phyloP scores from a whole-genome alignment of 2,113 vertebrate species.

The Neomonachus schauinslandi region DNA sequence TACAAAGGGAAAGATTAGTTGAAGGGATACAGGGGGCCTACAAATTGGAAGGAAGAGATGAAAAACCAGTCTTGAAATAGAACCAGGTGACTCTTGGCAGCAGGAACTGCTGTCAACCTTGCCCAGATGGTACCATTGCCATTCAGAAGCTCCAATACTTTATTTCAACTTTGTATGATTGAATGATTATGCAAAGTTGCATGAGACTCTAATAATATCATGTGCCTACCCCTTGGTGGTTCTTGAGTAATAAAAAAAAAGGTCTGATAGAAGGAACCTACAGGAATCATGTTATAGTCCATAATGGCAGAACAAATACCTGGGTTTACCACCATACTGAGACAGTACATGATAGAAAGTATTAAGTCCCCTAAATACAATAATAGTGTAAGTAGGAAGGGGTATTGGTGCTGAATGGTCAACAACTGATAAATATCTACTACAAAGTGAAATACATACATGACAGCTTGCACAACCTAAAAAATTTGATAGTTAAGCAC shows the following conservation, averaged over 20 bases:
- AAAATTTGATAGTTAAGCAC: background rate
- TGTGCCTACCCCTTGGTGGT: background rate
- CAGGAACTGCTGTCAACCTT: background rate
- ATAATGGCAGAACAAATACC: background rate
- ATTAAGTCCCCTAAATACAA: background rate
- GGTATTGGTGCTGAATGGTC: background rate
- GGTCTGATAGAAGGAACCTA: background rate
- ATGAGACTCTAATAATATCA: background rate
- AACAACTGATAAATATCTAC: background rate
- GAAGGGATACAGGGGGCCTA: background rate
- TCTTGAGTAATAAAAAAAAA: background rate
- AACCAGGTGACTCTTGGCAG: background rate
- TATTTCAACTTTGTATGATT: background rate
- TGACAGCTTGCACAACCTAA: background rate
- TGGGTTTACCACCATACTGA: background rate
- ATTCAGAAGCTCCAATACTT: background rate
- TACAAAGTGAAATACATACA: background rate
- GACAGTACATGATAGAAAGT: background rate
- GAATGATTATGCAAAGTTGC: background rate
- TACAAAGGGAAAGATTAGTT: background rate
- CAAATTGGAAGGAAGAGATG: background rate
- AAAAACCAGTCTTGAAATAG: background rate
- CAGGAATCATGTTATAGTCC: background rate
- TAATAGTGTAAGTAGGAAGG: background rate
- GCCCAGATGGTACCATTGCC: background rate